A percentile compares a stretch with the other conserved stretches of the same genome.
Conservation (phyloP, 2,797 vertebrate genomes). For the Mormyrops attenuatus region DNA sequence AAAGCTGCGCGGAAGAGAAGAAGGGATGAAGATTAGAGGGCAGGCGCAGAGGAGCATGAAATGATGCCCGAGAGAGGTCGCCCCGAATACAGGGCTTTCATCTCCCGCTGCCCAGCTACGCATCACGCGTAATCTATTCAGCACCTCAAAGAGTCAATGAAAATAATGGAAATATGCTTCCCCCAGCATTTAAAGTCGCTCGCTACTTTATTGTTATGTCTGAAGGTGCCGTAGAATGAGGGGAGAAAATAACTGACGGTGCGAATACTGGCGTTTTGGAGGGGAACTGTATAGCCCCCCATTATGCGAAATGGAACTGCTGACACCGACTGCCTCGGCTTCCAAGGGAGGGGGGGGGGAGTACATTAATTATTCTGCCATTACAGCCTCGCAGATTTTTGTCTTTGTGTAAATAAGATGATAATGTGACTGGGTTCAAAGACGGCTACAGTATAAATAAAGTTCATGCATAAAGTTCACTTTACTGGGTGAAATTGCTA, state of each 20-base stretch:
- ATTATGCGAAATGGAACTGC: constrained; percentile 31
- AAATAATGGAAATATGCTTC: constrained; percentile 43
- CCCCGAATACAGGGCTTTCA: constrained; percentile 37
- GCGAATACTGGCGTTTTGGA: constrained; percentile 23
- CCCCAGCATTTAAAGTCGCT: constrained; percentile 27
- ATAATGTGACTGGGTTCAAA: background rate
- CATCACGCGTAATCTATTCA: constrained; percentile 42
- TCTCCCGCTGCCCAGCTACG: constrained; percentile 30
- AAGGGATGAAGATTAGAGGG: constrained; percentile 39
- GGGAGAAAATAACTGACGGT: background rate
- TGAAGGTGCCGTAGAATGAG: constrained; percentile 22
- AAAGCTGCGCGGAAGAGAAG: constrained; percentile 33
- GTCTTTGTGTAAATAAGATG: background rate
- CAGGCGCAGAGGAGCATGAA: constrained; percentile 45
- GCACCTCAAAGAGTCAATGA: constrained; percentile 40
- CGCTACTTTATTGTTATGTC: constrained; percentile 41
- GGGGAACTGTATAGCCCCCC: constrained; percentile 13
- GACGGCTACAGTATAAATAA: background rate
- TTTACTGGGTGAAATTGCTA: background rate
- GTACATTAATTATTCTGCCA: constrained; percentile 18
- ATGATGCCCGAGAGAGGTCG: constrained; percentile 43
- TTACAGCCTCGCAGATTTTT: constrained; percentile 3
- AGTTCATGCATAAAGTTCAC: background rate
- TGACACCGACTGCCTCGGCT: constrained; percentile 30
- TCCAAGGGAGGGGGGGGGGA: background rate